Base-by-base conservation (phyloP, 2,797 vertebrate species). In the Falco biarmicus region DNA sequence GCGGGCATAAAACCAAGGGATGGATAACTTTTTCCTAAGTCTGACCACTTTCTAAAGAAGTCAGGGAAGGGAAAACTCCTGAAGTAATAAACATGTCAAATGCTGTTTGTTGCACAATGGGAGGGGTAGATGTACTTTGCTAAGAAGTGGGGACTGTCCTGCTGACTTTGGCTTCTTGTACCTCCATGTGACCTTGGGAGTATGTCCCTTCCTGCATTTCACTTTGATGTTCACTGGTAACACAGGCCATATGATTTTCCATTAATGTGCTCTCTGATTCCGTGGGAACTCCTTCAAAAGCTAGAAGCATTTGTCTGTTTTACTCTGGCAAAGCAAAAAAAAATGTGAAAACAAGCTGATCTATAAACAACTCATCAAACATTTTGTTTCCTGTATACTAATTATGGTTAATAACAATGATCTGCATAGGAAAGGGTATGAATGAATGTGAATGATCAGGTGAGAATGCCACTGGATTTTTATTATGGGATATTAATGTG, bases 341-440 rank as follows among this genome's bases (percentile, higher is more conserved):
- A 74, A 81, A 5, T 4, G 19, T 41, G 45, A 74, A 93, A 96
- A 73, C 37, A 82, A 86, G 12, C 39, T 64, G 74, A 86, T 94
- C 66, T 89, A 32, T 89, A 82, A 95, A 26, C 20, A 56, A n/a
- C 13, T 70, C 21, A 22, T 45, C 13, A 63, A 78, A 48, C 1
- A 86, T 76, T 96, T 93, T 70, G 31, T 94, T 96, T 95, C 37
- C n/a, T 85, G 74, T 32, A 9, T 84, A 63, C 9, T 95, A 66
- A 84, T 95, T 96, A 69, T 2, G 9, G 75, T 95, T 95, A 83
- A 91, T 82, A 95, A 65, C 48, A 90, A 81, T 71, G 48, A 80
- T 50, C 84, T 61, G 26, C 45, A 39, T 70, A 73, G 71, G 70
- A 96, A 87, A 93, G 47, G 8, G 9, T 65, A 37, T 51, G 54